Evolutionary conservation across 2,113 vertebrate species (phyloP), one percentile per base, ranked within the genome.

Genomic region (Festucalex cinctus): DNA sequence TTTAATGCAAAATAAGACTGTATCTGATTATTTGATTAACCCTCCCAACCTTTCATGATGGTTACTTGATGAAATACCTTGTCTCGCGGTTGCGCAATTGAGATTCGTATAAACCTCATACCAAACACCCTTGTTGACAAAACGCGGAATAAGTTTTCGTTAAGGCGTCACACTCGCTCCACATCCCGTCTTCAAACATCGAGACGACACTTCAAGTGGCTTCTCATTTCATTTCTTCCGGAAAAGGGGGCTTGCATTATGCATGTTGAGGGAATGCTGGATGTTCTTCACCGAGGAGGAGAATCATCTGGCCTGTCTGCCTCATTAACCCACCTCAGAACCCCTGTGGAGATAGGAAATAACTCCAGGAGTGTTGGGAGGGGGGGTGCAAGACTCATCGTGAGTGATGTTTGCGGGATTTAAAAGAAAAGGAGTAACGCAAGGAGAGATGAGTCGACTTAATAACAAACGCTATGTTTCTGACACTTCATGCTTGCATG

Each of bases 221-320:
- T 14, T 66, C 58, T 57, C 43, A 41, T 60, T 53, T 68, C 9
- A 5, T 14, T 68, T 39, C 61, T n/a, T 75, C n/a, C 28, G 28
- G 66, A n/a, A 44, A 26, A 5, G 46, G 13, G 35, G 7, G 65
- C 0, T 71, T 80, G 43, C 43, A 63, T 76, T 69, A 70, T 68
- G 35, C 66, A 77, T 74, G 79, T 80, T 74, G 73, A 73, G 76
- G 78, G 60, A 75, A 85, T 60, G 78, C 72, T 77, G 66, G 76
- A 82, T 69, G 76, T 85, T 78, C 79, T 78, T 80, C 71, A 84
- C 61, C 65, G 78, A 76, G 73, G 81, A 72, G 67, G 67, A 74
- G 79, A 84, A 86, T 88, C 86, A 85, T 86, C 83, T 85, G 86
- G 78, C 79, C 69, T 63, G 53, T 83, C 72, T 85, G 86, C 84